These are phyloP conservation scores for Pomacea maculata DNA, from an alignment of 1,140 invertebrate species.

Conservation along the genomic window DNA sequence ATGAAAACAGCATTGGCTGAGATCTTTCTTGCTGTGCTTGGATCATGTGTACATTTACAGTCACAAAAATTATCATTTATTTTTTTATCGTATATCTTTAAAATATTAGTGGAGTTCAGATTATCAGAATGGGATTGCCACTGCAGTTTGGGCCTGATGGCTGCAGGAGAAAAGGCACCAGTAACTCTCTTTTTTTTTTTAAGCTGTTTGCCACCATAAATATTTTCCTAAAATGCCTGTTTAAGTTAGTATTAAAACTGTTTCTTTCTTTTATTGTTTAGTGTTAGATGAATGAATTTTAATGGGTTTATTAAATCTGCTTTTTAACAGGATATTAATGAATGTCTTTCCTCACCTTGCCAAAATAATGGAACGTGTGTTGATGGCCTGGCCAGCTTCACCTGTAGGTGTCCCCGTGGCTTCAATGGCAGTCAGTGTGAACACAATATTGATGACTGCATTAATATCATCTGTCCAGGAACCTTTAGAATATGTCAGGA, in stretches of 20 bases:
- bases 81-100: neutral
- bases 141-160: too few species aligned
- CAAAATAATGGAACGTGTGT: slow-evolving; percentile 35
- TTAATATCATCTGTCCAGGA: slow-evolving; percentile 73
- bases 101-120: neutral
- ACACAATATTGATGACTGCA: slow-evolving; percentile 75
- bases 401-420: slow-evolving; percentile 51
- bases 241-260: too few species aligned
- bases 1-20: too few species aligned
- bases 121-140: neutral
- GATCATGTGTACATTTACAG: neutral
- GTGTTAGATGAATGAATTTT: too few species aligned
- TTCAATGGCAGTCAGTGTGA: slow-evolving; percentile 50
- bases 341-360: slow-evolving; percentile 31
- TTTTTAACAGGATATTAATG: slow-evolving; percentile 27
- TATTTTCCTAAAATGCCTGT: too few species aligned
- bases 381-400: slow-evolving; percentile 37
- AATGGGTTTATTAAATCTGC: neutral
- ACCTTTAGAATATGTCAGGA: slow-evolving; percentile 41
- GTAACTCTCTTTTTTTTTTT: too few species aligned
- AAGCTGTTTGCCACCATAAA: too few species aligned
- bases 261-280: too few species aligned
- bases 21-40: too few species aligned
- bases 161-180: too few species aligned
- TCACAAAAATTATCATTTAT: neutral